These are phyloP conservation scores for Elgaria multicarinata DNA, from an alignment of 2,113 vertebrate genomes.

Conservation along the genomic window DNA sequence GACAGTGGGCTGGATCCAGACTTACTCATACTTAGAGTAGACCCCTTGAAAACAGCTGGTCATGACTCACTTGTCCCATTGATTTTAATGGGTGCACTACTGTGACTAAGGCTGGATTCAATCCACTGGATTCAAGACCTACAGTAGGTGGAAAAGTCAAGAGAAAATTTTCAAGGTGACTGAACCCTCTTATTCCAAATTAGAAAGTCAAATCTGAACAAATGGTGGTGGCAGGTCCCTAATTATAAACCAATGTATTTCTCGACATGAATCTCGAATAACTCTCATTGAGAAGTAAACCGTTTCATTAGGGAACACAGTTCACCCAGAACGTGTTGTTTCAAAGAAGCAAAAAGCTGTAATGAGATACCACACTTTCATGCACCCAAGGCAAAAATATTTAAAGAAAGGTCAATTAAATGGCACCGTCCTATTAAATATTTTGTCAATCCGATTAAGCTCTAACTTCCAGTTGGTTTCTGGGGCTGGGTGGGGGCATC, in stretches of 20 bases:
- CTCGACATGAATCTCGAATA: background rate
- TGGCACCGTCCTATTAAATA: conserved; percentile 12
- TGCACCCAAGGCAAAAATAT: rapidly evolving
- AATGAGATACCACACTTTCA: background rate
- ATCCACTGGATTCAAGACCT: background rate
- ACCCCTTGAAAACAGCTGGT: background rate
- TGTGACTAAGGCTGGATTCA: background rate
- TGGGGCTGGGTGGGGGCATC: background rate
- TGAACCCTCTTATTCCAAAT: background rate
- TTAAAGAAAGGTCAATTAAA: background rate
- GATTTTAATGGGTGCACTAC: background rate
- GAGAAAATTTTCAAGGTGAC: background rate
- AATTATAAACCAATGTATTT: background rate
- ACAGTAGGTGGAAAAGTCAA: background rate
- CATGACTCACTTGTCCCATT: background rate
- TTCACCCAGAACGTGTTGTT: background rate
- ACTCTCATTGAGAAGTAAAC: rapidly evolving
- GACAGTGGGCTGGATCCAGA: background rate
- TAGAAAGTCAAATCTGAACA: conserved; percentile 4
- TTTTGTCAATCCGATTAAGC: background rate
- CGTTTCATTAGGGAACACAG: rapidly evolving
- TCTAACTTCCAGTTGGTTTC: background rate
- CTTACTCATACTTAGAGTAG: background rate
- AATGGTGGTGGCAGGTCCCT: background rate
- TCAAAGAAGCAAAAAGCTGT: background rate